phyloP scores from a whole-genome alignment of 2,113 vertebrate species.

The Asarcornis scutulata region DNA sequence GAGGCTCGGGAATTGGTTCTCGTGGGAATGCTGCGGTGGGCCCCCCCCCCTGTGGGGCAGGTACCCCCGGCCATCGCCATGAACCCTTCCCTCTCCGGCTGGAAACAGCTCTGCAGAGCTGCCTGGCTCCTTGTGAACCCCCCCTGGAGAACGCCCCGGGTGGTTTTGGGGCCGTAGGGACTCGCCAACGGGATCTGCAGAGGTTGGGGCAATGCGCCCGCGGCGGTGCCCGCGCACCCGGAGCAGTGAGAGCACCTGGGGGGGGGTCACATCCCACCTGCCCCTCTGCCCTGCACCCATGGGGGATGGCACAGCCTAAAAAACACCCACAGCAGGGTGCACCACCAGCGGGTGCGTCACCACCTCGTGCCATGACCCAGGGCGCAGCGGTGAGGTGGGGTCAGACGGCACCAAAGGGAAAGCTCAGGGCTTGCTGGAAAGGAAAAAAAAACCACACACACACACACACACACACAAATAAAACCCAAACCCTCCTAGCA shows the following conservation, averaged over 20 bases:
- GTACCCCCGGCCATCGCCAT: rapidly evolving
- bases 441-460: too few species aligned
- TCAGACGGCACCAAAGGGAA: rapidly evolving
- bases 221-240: neutral
- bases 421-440: neutral
- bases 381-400: neutral
- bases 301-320: neutral
- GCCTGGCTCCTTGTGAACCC: neutral
- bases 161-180: neutral
- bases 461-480: neutral
- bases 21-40: neutral
- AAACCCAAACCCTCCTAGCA: neutral
- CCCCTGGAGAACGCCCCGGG: neutral
- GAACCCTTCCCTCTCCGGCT: neutral
- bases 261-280: neutral
- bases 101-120: neutral
- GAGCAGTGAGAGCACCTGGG: neutral
- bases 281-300: neutral
- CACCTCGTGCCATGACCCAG: too few species aligned
- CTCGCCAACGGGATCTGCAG: neutral
- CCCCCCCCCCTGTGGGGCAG: neutral
- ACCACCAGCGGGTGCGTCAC: neutral
- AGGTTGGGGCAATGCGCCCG: rapidly evolving
- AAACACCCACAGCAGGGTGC: neutral
- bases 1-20: neutral